Percentiles rank a stretch among this genome's conserved stretches.
Conservation (phyloP, 1,140 invertebrate species). For the Cecropterus lyciades region DNA sequence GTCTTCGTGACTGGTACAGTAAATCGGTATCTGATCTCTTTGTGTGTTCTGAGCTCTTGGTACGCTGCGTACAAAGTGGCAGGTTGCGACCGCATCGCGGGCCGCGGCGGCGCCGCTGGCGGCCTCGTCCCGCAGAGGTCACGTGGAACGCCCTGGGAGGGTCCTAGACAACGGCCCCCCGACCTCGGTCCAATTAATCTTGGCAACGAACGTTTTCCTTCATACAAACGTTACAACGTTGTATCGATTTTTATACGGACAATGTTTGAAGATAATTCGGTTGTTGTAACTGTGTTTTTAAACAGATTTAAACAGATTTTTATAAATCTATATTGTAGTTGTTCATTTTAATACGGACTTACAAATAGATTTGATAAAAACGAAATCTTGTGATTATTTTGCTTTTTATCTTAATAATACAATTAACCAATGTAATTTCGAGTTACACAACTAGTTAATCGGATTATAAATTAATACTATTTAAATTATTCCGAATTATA, state of each 20-base stretch:
- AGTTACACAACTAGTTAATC: neutral
- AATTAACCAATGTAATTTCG: too few relatives aligned
- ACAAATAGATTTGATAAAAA: too few relatives aligned
- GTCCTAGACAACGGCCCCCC: constrained; percentile 50
- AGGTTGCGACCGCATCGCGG: constrained; percentile 62
- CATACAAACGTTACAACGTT: neutral
- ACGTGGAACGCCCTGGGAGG: constrained; percentile 45
- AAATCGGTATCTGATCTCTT: constrained; percentile 38
- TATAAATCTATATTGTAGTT: too few relatives aligned
- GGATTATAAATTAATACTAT: neutral
- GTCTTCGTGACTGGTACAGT: constrained; percentile 34
- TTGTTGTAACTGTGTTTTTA: too few relatives aligned
- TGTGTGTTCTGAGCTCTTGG: constrained; percentile 57
- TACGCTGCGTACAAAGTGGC: constrained; percentile 69
- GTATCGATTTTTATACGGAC: neutral
- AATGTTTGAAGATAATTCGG: neutral
- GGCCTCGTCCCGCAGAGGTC: constrained; percentile 31
- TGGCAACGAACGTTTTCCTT: constrained; percentile 4
- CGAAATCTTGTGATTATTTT: too few relatives aligned
- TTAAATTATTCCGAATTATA: neutral
- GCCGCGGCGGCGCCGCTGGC: constrained; percentile 45
- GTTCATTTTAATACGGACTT: too few relatives aligned
- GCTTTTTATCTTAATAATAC: too few relatives aligned
- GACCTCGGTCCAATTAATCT: constrained; percentile 43
- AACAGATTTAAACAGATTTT: too few relatives aligned